phyloP scores from a whole-genome alignment of 2,888 invertebrate species.

The Lithophane semibrunnea region DNA sequence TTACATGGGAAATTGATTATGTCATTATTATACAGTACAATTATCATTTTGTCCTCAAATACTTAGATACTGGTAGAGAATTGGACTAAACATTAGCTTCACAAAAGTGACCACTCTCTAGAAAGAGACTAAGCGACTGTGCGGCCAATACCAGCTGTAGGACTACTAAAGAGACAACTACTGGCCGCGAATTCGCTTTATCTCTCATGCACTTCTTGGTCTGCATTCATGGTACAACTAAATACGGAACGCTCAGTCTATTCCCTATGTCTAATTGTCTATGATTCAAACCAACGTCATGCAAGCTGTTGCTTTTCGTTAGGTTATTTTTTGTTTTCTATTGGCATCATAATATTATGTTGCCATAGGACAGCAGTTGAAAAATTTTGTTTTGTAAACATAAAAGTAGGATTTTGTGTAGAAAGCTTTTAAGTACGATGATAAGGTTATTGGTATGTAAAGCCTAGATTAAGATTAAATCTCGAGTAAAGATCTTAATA shows the following conservation, averaged over 20 bases:
- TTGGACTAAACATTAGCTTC: too few species aligned
- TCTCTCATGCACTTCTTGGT: too few species aligned
- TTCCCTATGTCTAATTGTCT: too few species aligned
- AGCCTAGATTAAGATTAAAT: background rate
- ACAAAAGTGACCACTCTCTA: too few species aligned
- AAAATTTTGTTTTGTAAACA: background rate
- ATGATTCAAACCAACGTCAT: background rate
- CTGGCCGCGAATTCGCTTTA: too few species aligned
- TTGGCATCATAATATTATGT: background rate
- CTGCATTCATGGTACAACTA: too few species aligned
- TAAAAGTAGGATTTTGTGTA: background rate
- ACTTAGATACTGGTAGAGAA: background rate
- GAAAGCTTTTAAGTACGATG: background rate
- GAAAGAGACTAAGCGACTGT: too few species aligned
- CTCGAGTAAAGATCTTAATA: background rate
- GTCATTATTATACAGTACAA: background rate
- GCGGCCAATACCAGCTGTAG: too few species aligned
- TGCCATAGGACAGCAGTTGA: background rate
- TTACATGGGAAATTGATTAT: conserved; percentile 19
- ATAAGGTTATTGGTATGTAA: background rate
- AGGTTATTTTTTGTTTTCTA: background rate
- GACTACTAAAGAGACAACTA: too few species aligned
- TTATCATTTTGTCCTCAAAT: conserved; percentile 16
- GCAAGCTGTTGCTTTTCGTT: background rate
- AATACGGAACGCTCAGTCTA: too few species aligned